A percentile compares a stretch with the other conserved stretches of the same genome.
Evolutionary conservation across 2,888 invertebrate species (phyloP).

Genomic region (Arrhopalites spinosus): DNA sequence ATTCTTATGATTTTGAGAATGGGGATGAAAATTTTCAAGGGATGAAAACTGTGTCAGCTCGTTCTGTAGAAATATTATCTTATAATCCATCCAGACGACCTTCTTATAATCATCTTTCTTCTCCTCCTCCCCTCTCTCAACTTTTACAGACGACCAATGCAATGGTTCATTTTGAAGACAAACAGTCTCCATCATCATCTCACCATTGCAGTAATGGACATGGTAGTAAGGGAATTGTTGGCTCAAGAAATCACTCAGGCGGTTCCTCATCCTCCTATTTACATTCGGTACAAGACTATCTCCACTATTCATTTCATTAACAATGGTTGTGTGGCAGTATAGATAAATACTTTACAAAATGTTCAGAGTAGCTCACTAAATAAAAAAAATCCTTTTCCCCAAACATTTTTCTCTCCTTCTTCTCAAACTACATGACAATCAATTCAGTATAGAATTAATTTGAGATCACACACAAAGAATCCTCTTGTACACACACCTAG

Average conservation of each 20-base stretch:
- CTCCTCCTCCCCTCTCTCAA: background rate
- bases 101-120: conserved; percentile 36
- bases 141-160: conserved; percentile 41
- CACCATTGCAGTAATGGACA: background rate
- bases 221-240: background rate
- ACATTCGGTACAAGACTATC: conserved; percentile 29
- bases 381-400: background rate
- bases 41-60: conserved; percentile 36
- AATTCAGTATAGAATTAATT: too few species aligned
- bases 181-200: background rate
- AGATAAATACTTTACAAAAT: too few species aligned
- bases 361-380: background rate
- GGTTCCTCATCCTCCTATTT: conserved; percentile 25
- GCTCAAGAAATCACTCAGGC: conserved; percentile 20
- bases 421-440: background rate
- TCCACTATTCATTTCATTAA: background rate
- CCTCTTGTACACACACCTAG: too few species aligned
- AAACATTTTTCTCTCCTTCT: background rate
- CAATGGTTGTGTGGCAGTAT: background rate
- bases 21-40: conserved; percentile 23
- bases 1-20: conserved; percentile 54
- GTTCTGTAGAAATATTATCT: conserved; percentile 53
- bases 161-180: conserved; percentile 44
- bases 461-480: too few species aligned
- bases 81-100: conserved; percentile 52